Evolutionary conservation across 2,113 vertebrate species (phyloP).

Genomic region (Copsychus sechellarum): DNA sequence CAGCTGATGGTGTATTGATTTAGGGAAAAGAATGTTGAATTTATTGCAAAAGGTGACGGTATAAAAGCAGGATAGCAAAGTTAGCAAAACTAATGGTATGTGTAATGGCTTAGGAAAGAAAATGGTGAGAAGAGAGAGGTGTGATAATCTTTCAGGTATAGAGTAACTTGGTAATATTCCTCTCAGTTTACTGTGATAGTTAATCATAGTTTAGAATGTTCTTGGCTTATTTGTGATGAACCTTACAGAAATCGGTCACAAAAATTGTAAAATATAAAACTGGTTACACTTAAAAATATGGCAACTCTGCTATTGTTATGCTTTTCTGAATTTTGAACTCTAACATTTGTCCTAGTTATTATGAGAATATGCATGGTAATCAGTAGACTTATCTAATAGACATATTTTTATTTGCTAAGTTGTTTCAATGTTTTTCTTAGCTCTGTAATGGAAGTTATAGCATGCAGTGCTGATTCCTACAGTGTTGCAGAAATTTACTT

Average conservation of each 20-base stretch:
- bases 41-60: constrained; percentile 21
- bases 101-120: constrained; percentile 32
- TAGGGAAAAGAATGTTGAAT: constrained; percentile 33
- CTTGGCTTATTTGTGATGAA: not conserved
- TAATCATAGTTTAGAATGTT: constrained; percentile 16
- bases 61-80: constrained; percentile 22
- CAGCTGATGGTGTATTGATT: constrained; percentile 41
- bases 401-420: not conserved
- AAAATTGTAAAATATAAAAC: not conserved
- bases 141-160: not conserved
- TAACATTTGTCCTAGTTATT: not conserved
- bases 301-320: not conserved
- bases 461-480: not conserved
- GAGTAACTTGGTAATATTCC: not conserved
- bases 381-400: not conserved
- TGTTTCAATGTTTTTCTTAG: not conserved
- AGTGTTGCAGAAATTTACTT: not conserved
- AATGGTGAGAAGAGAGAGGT: not conserved
- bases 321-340: not conserved
- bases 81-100: constrained; percentile 41
- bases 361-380: not conserved
- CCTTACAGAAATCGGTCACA: not conserved
- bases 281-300: not conserved
- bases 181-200: not conserved
- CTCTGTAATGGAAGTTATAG: not conserved